Evolutionary conservation across 2,113 vertebrate species (phyloP).

Genomic region (Numida meleagris): DNA sequence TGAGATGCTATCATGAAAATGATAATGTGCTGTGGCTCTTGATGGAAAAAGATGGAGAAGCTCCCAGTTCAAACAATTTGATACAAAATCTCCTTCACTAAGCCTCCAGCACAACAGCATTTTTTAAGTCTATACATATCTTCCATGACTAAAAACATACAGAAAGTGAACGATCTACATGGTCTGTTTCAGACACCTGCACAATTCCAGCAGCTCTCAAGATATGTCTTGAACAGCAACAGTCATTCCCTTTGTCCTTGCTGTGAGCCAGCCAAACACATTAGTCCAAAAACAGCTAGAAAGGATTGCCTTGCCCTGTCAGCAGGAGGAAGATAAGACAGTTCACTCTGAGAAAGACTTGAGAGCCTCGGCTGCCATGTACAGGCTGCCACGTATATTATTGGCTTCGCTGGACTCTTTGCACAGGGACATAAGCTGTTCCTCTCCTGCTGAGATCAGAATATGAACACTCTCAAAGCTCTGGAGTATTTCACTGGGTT

Average conservation of each 20-base stretch:
- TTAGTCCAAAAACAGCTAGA: not conserved
- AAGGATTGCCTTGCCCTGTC: not conserved
- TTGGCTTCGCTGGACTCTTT: not conserved
- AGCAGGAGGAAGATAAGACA: not conserved
- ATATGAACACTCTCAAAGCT: not conserved
- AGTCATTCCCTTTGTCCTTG: not conserved
- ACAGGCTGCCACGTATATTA: not conserved
- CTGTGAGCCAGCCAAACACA: not conserved
- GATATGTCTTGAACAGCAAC: not conserved
- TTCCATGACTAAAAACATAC: not conserved
- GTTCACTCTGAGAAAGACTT: not conserved
- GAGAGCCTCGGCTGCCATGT: not conserved
- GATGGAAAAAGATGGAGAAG: not conserved
- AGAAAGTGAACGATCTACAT: not conserved
- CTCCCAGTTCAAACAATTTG: not conserved
- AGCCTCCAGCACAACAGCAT: not conserved
- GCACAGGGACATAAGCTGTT: not conserved
- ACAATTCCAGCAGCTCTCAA: not conserved
- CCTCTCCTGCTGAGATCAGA: not conserved
- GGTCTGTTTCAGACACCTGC: not conserved
- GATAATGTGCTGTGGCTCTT: not conserved
- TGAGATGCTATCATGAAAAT: not conserved
- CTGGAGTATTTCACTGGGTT: constrained; percentile 3
- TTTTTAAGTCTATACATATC: not conserved
- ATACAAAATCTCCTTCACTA: not conserved